A percentile compares a stretch with the other conserved stretches of the same genome.
Evolutionary conservation across 2,888 invertebrate species (phyloP).

Genomic region (Spialia ferax): DNA sequence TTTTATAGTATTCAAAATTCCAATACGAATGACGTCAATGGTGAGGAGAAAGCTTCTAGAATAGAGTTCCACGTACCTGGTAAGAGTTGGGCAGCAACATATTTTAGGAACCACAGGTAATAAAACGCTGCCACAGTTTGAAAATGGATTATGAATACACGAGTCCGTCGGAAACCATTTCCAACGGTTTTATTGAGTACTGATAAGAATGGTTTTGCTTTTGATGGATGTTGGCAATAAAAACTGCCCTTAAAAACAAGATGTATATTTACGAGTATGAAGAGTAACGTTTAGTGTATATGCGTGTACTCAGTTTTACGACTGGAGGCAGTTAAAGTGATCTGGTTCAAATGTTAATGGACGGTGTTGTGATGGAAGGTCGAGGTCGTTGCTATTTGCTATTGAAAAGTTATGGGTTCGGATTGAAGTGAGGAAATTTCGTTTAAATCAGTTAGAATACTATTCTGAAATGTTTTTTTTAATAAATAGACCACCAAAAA

Average conservation of each 20-base stretch:
- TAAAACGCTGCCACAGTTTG: neutral
- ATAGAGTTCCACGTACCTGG: too few species aligned
- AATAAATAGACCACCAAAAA: too few species aligned
- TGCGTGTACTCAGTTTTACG: constrained; percentile 42
- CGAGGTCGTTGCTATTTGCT: constrained; percentile 41
- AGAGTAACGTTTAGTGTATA: constrained; percentile 3
- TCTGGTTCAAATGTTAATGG: constrained; percentile 44
- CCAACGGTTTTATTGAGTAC: neutral
- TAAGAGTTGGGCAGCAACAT: too few species aligned
- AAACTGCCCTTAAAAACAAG: constrained; percentile 15
- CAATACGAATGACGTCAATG: too few species aligned
- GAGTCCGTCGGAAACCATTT: neutral
- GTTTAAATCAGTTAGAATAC: too few species aligned
- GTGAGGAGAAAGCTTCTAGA: too few species aligned
- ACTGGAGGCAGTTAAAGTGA: constrained; percentile 36
- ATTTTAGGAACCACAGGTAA: too few species aligned
- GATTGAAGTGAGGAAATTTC: too few species aligned
- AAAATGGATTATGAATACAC: neutral
- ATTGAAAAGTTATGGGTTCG: neutral
- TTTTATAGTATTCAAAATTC: too few species aligned
- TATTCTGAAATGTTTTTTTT: too few species aligned
- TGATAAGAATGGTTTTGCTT: neutral
- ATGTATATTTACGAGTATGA: constrained; percentile 23
- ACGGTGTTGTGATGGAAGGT: constrained; percentile 44
- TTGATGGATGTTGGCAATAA: constrained; percentile 26